Evolutionary conservation across 2,113 vertebrate species (phyloP).

Genomic region (Pachypanchax playfairii): DNA sequence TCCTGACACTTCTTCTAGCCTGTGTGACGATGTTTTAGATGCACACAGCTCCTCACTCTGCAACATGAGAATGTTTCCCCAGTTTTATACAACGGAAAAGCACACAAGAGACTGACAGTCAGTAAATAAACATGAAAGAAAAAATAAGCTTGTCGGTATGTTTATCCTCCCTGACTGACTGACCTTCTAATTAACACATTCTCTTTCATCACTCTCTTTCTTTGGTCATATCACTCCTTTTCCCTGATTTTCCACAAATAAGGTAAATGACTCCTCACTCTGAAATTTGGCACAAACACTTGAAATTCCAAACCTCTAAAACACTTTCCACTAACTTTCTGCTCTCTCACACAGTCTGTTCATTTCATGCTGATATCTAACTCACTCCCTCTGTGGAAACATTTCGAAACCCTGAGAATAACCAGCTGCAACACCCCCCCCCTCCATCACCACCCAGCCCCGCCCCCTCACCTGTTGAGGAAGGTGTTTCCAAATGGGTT

Average conservation of each 20-base stretch:
- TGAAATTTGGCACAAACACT: constrained; percentile 74
- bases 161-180: too few species aligned
- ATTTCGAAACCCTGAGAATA: constrained; percentile 5
- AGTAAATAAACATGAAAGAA: constrained; percentile 18
- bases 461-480: constrained; percentile 88
- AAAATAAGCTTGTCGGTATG: too few species aligned
- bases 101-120: constrained; percentile 16
- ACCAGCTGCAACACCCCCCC: too few species aligned
- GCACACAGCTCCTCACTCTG: constrained; percentile 4
- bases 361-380: not conserved
- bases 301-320: constrained; percentile 75
- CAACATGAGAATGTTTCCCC: constrained; percentile 1
- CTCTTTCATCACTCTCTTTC: constrained; percentile 63
- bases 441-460: too few species aligned
- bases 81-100: constrained; percentile 45
- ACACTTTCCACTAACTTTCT: constrained; percentile 24
- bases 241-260: constrained; percentile 81
- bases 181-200: too few species aligned
- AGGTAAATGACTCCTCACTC: constrained; percentile 68
- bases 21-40: constrained; percentile 27
- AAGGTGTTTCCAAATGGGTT: constrained; percentile 93
- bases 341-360: not conserved
- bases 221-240: constrained; percentile 68
- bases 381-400: not conserved
- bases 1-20: too few species aligned